Percentiles rank a stretch among this genome's conserved stretches.
Conservation (phyloP, 1,140 invertebrate species). For the Lerema accius region DNA sequence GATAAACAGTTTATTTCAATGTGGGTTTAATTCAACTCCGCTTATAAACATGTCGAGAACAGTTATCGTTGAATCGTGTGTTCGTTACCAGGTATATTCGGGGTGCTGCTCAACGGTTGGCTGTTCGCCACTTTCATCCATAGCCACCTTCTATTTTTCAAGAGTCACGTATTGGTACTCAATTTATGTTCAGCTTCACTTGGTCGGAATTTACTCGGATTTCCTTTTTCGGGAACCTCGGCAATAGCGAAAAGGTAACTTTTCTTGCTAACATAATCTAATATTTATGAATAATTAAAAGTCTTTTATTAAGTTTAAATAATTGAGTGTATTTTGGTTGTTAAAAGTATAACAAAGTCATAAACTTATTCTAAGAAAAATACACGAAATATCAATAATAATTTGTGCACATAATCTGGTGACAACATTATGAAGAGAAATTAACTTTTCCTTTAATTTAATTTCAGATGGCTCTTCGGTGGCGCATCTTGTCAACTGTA, state of each 20-base stretch:
- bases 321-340: no score
- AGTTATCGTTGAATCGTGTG: constrained; percentile 24
- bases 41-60: constrained; percentile 32
- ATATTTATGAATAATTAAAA: no score
- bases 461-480: constrained; percentile 82
- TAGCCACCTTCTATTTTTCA: constrained; percentile 78
- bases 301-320: no score
- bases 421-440: no score
- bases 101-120: constrained; percentile 81
- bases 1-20: constrained; percentile 16
- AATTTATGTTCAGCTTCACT: constrained; percentile 80
- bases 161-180: constrained; percentile 78
- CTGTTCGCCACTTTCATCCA: constrained; percentile 80
- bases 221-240: constrained; percentile 80
- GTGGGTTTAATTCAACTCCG: no score
- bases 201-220: constrained; percentile 76
- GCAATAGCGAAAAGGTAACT: constrained; percentile 78
- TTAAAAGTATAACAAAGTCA: no score
- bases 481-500: constrained; percentile 78
- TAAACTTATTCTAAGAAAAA: no score
- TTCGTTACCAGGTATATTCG: constrained; percentile 73
- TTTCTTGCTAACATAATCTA: no score
- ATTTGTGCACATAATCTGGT: no score
- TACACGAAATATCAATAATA: no score
- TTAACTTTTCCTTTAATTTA: background rate